Conservation (phyloP, 2,888 invertebrate species). For the Gymnoscelis rufifasciata region DNA sequence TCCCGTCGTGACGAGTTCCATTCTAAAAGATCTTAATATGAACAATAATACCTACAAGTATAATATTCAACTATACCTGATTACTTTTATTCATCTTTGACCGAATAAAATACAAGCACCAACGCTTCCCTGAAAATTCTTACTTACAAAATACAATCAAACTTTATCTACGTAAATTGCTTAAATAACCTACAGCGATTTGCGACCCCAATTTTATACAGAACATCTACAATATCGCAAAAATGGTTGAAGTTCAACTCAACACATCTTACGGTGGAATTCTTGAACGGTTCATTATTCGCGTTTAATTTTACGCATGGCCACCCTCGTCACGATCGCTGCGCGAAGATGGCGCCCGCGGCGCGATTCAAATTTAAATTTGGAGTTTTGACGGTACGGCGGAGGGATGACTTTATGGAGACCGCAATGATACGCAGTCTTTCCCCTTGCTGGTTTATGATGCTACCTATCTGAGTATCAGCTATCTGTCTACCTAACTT, state of each 20-base stretch:
- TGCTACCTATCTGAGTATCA: background rate
- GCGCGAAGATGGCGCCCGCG: constrained; percentile 39
- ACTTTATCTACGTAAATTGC: background rate
- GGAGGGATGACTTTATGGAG: constrained; percentile 27
- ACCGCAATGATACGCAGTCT: constrained; percentile 23
- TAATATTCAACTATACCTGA: too few relatives aligned
- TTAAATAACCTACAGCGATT: constrained; percentile 8
- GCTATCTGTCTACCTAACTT: background rate
- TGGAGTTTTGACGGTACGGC: constrained; percentile 41
- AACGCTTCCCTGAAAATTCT: background rate
- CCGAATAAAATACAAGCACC: background rate
- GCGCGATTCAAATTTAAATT: constrained; percentile 50
- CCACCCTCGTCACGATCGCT: constrained; percentile 56
- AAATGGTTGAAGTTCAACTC: constrained; percentile 30
- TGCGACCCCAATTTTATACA: constrained; percentile 5
- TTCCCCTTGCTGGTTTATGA: constrained; percentile 19
- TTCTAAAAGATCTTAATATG: too few relatives aligned
- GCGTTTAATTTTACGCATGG: constrained; percentile 77
- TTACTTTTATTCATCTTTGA: too few relatives aligned
- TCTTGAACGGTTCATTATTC: constrained; percentile 64
- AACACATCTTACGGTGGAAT: constrained; percentile 44
- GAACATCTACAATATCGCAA: constrained; percentile 15
- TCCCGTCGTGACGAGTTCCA: too few relatives aligned
- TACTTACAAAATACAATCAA: background rate
- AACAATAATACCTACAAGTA: too few relatives aligned